Evolutionary conservation across 2,888 invertebrate genomes (phyloP).

Genomic region (Coelogynopora nodosa): DNA sequence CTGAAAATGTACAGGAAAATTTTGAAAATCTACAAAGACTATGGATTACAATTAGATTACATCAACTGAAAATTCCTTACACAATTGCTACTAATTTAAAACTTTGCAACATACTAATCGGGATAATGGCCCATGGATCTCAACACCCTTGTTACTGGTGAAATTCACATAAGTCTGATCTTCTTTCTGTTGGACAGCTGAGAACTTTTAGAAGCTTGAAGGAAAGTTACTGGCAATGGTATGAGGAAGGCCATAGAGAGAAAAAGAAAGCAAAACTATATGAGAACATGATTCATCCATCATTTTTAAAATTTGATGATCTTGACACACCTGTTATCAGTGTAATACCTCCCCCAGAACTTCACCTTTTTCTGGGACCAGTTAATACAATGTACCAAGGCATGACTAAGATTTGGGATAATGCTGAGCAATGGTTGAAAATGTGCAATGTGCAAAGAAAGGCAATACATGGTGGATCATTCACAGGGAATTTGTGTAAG

Average conservation of each 20-base stretch:
- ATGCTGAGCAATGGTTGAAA: background rate
- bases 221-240: background rate
- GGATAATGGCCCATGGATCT: background rate
- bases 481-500: background rate
- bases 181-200: background rate
- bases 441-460: background rate
- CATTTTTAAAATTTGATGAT: background rate
- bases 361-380: slow-evolving; percentile 7
- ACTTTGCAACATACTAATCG: background rate
- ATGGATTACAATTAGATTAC: background rate
- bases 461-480: background rate
- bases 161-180: background rate
- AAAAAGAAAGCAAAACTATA: background rate
- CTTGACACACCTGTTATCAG: background rate
- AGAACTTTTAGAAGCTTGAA: background rate
- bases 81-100: background rate
- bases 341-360: slow-evolving; percentile 12
- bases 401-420: background rate
- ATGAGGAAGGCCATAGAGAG: background rate
- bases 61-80: background rate
- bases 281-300: background rate
- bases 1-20: background rate
- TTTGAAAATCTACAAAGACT: background rate
- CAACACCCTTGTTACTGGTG: background rate
- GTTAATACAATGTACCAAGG: background rate